Evolutionary conservation across 2,888 invertebrate genomes (phyloP).

Genomic region (Acrobeloides nanus): DNA sequence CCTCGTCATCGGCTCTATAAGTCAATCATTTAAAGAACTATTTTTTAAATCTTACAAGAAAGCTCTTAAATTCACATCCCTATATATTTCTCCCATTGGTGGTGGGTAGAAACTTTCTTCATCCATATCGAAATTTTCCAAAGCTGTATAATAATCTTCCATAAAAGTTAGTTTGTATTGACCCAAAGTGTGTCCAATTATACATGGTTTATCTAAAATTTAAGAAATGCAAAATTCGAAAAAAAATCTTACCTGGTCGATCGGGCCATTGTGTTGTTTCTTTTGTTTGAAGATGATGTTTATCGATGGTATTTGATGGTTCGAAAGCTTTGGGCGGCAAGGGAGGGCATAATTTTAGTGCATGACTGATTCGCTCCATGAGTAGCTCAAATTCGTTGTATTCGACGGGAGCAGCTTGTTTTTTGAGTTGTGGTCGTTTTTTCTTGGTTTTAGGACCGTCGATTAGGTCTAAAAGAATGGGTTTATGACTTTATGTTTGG

Average conservation of each 20-base stretch:
- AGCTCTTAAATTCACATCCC: constrained; percentile 13
- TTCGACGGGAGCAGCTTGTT: constrained; percentile 17
- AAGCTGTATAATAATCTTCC: constrained; percentile 27
- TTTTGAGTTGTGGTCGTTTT: constrained; percentile 38
- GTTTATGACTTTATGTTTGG: neutral
- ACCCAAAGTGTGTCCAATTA: constrained; percentile 29
- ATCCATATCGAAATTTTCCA: constrained; percentile 24
- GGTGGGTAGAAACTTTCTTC: constrained; percentile 18
- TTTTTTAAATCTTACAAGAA: no score
- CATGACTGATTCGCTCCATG: constrained; percentile 30
- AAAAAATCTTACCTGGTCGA: constrained; percentile 10
- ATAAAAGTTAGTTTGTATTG: constrained; percentile 26
- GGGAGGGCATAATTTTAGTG: no score
- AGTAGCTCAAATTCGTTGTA: constrained; percentile 20
- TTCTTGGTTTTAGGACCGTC: constrained; percentile 38
- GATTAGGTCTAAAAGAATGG: constrained; percentile 1
- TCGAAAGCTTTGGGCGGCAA: no score
- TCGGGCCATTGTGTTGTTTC: no score
- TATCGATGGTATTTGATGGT: constrained; percentile 13
- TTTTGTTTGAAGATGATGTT: no score
- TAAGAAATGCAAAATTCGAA: no score
- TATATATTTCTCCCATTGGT: constrained; percentile 21
- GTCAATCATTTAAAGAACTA: no score
- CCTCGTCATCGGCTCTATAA: neutral
- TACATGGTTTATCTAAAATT: constrained; percentile 9